Evolutionary conservation across 2,797 vertebrate genomes (phyloP).

Genomic region (Chiloscyllium punctatum): DNA sequence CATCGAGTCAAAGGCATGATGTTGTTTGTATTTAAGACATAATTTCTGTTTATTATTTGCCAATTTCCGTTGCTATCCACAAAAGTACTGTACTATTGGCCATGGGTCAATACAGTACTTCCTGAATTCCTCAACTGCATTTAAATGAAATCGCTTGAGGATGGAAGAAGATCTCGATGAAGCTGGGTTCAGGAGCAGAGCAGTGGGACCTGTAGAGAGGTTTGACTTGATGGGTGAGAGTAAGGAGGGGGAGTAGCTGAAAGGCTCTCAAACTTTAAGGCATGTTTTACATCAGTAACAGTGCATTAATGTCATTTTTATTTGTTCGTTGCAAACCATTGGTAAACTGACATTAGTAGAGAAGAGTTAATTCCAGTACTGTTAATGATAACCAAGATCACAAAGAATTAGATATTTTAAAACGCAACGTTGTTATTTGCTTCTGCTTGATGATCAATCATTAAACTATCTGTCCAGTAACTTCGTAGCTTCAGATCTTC

Average conservation of each 20-base stretch:
- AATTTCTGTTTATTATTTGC: neutral
- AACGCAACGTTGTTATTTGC: neutral
- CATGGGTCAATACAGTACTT: neutral
- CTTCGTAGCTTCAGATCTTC: neutral
- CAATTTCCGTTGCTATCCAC: neutral
- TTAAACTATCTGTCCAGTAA: neutral
- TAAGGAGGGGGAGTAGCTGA: too few relatives aligned
- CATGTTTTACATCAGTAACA: too few relatives aligned
- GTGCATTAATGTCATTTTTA: too few relatives aligned
- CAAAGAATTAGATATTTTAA: neutral
- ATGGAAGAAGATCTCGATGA: neutral
- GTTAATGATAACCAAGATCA: neutral
- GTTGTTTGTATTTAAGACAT: neutral
- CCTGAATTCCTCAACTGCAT: neutral
- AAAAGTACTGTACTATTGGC: neutral
- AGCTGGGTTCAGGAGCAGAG: neutral
- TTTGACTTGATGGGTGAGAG: too few relatives aligned
- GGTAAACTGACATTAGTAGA: neutral
- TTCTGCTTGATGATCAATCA: too few relatives aligned
- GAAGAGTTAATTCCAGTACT: neutral
- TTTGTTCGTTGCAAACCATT: too few relatives aligned
- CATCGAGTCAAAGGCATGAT: too few relatives aligned
- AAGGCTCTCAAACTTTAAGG: too few relatives aligned
- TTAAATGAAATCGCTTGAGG: neutral
- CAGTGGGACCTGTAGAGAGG: neutral